Base-by-base conservation (phyloP, 2,888 invertebrate species). In the Arrhopalites spinosus region DNA sequence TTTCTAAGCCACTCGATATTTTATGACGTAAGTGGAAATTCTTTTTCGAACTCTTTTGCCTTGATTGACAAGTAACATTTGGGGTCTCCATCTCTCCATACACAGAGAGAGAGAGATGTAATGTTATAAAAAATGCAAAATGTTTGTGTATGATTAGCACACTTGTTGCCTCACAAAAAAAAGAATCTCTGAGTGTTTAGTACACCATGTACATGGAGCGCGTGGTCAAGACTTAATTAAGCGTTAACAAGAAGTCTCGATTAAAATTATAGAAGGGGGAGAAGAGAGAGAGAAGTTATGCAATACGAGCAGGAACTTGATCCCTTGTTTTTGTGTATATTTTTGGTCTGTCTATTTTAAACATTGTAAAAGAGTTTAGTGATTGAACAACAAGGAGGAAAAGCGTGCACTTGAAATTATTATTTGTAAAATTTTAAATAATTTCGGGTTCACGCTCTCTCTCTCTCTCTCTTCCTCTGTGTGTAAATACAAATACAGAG, bases 11-110 rank as follows among this genome's bases (percentile, higher is more conserved):
- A 36, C 36, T 36, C 36, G 20, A 25, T 15, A 45, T 15, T 27
- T 1, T 29, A 25, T 64, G 64, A 64, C 64, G 64, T 64, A 29
- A 64, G n/a, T 64, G n/a, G 30, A 30, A n/a, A 64, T 17, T 53
- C 5, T 20, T 20, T 15, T 15, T 64, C 64, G n/a, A n/a, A n/a
- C n/a, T n/a, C n/a, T n/a, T 36, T 11, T 36, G 36, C 36, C 3
- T 3, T 36, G 64, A 64, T 30, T 64, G 64, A 64, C 64, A 64
- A 30, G 30, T 27, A n/a, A 64, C 30, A 64, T 53, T 17, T 53
- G 23, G 53, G 47, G 47, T 11, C 59, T 56, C 59, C 59, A n/a
- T 7, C 59, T 15, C 20, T 56, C 7, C 20, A 13, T 56, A 56
- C 15, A 20, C 7, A 61, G 61, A 36, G 3, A 11, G 11, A 36